Percentiles rank a stretch among this genome's conserved stretches.
phyloP scores from a whole-genome alignment of 1,140 invertebrate genomes.

The Carcinoscorpius rotundicauda region DNA sequence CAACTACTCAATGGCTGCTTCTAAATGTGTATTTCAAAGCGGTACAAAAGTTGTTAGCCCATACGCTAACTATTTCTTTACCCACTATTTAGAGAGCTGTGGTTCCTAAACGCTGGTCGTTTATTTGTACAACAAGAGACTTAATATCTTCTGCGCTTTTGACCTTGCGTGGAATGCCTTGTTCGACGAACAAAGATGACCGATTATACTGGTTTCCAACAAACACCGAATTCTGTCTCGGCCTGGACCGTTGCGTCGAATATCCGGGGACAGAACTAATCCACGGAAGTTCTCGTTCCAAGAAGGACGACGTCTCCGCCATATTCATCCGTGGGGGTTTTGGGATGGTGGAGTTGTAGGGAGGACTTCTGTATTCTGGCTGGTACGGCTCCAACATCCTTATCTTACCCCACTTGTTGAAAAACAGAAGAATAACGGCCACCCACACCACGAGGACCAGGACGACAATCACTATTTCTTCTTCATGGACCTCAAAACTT shows the following conservation, averaged over 20 bases:
- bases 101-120: not conserved
- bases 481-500: constrained; percentile 24
- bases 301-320: too few species aligned
- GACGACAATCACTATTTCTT: constrained; percentile 75
- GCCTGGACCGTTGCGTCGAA: constrained; percentile 1
- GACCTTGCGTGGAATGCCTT: constrained; percentile 44
- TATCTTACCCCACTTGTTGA: constrained; percentile 81
- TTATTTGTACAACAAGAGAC: constrained; percentile 42
- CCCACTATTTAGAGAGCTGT: too few species aligned
- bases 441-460: constrained; percentile 75
- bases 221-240: not conserved
- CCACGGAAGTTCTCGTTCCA: too few species aligned
- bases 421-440: constrained; percentile 68
- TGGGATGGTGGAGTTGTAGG: too few species aligned
- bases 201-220: constrained; percentile 46
- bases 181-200: constrained; percentile 16
- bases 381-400: constrained; percentile 75
- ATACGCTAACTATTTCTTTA: too few species aligned
- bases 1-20: too few species aligned
- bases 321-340: too few species aligned
- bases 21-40: too few species aligned
- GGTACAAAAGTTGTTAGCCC: too few species aligned
- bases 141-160: constrained; percentile 72
- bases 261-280: too few species aligned
- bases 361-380: constrained; percentile 40